Percentiles rank a stretch among this genome's conserved stretches.
Conservation (phyloP, 2,113 vertebrate genomes). For the Carlito syrichta region DNA sequence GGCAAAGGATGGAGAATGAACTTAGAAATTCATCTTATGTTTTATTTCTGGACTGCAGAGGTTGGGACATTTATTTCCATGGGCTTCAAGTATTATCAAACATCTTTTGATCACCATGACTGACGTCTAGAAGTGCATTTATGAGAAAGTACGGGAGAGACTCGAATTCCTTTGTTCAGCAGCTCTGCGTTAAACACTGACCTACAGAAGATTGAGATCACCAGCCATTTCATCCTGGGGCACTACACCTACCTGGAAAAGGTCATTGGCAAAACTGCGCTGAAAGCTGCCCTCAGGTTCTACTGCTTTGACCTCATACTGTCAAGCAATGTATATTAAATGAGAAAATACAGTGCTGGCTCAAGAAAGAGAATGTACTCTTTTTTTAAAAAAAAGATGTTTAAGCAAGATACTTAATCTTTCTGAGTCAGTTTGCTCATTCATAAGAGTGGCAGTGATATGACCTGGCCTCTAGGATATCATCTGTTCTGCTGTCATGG, state of each 20-base stretch:
- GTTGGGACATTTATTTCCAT: constrained; percentile 22
- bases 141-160: not conserved
- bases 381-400: no score
- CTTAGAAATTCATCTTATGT: not conserved
- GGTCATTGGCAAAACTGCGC: not conserved
- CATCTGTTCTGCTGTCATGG: not conserved
- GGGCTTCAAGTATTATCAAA: constrained; percentile 1
- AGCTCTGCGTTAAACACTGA: constrained; percentile 6
- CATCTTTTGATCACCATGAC: not conserved
- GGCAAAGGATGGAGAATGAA: not conserved
- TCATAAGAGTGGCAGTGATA: not conserved
- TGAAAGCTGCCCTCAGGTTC: not conserved
- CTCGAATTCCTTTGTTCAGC: constrained; percentile 23
- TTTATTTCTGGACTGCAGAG: constrained; percentile 28
- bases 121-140: not conserved
- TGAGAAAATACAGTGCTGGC: not conserved
- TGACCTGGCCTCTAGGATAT: not conserved
- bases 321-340: not conserved
- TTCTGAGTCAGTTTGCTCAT: constrained; percentile 13
- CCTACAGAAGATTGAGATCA: constrained; percentile 32
- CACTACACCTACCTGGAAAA: not conserved
- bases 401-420: not conserved
- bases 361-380: not conserved
- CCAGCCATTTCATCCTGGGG: not conserved
- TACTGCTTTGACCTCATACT: not conserved